These are phyloP conservation scores for Melanotaenia nigrans DNA, from an alignment of 2,797 vertebrate species.

Conservation along the genomic window DNA sequence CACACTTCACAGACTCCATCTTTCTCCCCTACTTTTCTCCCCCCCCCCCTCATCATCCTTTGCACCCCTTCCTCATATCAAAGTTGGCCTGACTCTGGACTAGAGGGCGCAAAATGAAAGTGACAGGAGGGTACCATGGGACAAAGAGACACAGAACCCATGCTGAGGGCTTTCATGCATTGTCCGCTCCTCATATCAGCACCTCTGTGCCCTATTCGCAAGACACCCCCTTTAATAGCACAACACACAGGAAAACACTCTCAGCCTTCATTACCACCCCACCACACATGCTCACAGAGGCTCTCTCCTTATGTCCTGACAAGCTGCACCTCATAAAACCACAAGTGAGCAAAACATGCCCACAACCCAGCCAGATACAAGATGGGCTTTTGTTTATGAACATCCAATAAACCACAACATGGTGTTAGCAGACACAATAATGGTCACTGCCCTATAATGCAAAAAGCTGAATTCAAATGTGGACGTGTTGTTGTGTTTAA, in stretches of 20 bases:
- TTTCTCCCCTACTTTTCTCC: conserved; percentile 74
- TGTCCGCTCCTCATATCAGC: conserved; percentile 85
- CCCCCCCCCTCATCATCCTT: conserved; percentile 65
- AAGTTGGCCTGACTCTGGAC: conserved; percentile 85
- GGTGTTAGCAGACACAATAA: conserved; percentile 28
- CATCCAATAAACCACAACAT: conserved; percentile 53
- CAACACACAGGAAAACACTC: conserved; percentile 74
- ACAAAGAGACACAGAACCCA: conserved; percentile 86
- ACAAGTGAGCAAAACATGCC: conserved; percentile 60
- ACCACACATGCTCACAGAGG: conserved; percentile 26
- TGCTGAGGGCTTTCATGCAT: conserved; percentile 87
- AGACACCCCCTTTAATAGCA: conserved; percentile 52
- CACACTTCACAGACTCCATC: conserved; percentile 85
- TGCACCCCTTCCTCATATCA: conserved; percentile 82
- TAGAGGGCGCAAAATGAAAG: conserved; percentile 85
- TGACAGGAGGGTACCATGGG: conserved; percentile 86
- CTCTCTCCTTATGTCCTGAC: conserved; percentile 36
- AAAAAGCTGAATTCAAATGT: conserved; percentile 32
- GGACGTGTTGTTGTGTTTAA: background rate
- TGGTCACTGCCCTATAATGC: conserved; percentile 9
- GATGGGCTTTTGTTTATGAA: conserved; percentile 47
- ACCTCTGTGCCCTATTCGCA: conserved; percentile 76
- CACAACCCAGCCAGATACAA: conserved; percentile 50
- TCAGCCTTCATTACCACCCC: conserved; percentile 26
- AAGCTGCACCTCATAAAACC: conserved; percentile 66